A percentile compares a stretch with the other conserved stretches of the same genome.
Evolutionary conservation across 2,888 invertebrate genomes (phyloP).

Genomic region (Parelbella ahira): DNA sequence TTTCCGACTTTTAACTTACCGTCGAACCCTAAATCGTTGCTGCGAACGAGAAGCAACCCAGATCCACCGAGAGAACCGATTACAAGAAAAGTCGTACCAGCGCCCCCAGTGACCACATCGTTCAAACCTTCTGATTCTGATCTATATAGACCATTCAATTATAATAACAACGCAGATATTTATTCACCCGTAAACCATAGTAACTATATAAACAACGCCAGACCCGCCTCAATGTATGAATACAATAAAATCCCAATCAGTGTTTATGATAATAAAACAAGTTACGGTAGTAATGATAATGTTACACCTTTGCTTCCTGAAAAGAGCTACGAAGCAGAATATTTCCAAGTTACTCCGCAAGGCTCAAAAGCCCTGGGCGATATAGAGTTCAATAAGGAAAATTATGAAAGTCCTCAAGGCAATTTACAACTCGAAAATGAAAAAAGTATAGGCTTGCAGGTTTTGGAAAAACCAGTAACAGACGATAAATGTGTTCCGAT

Average conservation of each 20-base stretch:
- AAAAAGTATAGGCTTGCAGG: too few species aligned
- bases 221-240: slow-evolving; percentile 50
- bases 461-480: slow-evolving; percentile 24
- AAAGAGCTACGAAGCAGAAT: slow-evolving; percentile 55
- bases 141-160: slow-evolving; percentile 1
- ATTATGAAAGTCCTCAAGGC: slow-evolving; percentile 6
- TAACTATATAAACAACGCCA: slow-evolving; percentile 43
- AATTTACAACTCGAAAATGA: too few species aligned
- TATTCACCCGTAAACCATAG: slow-evolving; percentile 38
- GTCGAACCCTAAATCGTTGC: slow-evolving; percentile 82
- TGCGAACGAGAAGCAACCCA: slow-evolving; percentile 64
- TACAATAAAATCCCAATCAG: slow-evolving; percentile 36
- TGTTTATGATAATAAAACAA: slow-evolving; percentile 34
- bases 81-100: slow-evolving; percentile 32
- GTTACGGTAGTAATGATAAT: slow-evolving; percentile 43
- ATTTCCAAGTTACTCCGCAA: slow-evolving; percentile 40
- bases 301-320: slow-evolving; percentile 43
- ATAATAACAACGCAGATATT: slow-evolving; percentile 29
- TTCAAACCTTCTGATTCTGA: slow-evolving; percentile 28
- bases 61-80: slow-evolving; percentile 45
- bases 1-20: slow-evolving; percentile 85
- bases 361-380: slow-evolving; percentile 25
- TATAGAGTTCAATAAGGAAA: slow-evolving; percentile 6
- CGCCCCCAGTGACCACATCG: slow-evolving; percentile 32
- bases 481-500: slow-evolving; percentile 23